These are phyloP conservation scores for Trissolcus brochymenae DNA, from an alignment of 2,888 invertebrate species.

Conservation along the genomic window DNA sequence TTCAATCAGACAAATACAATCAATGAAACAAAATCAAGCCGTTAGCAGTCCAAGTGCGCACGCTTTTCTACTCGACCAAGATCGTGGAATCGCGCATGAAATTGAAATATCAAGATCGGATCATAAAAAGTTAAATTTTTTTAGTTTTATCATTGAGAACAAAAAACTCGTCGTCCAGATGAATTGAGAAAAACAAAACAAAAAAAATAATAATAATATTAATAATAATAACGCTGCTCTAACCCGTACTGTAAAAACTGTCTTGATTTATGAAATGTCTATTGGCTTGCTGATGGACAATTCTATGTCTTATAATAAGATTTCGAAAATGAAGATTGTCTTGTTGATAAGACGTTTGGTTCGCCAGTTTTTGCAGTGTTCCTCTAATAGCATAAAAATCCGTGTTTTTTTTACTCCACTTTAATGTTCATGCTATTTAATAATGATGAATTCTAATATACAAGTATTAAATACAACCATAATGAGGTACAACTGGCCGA, in stretches of 20 bases:
- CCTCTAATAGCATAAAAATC: constrained; percentile 26
- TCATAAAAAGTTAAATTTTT: neutral
- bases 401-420: neutral
- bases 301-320: constrained; percentile 44
- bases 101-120: neutral
- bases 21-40: neutral
- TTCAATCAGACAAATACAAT: neutral
- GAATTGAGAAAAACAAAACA: neutral
- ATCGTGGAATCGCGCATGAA: too few relatives aligned
- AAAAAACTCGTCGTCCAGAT: constrained; percentile 1
- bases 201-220: neutral
- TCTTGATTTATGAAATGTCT: constrained; percentile 7
- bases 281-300: neutral
- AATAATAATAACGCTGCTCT: constrained; percentile 5
- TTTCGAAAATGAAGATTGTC: constrained; percentile 10
- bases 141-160: constrained; percentile 7
- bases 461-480: constrained; percentile 19
- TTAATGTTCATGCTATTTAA: constrained; percentile 20
- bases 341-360: constrained; percentile 24
- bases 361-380: constrained; percentile 31
- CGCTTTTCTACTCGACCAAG: too few relatives aligned
- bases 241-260: constrained; percentile 35
- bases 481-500: neutral
- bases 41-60: too few relatives aligned
- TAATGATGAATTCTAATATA: constrained; percentile 20